A percentile compares a stretch with the other conserved stretches of the same genome.
Evolutionary conservation across 2,797 vertebrate species (phyloP).

Genomic region (Bufotes viridis): DNA sequence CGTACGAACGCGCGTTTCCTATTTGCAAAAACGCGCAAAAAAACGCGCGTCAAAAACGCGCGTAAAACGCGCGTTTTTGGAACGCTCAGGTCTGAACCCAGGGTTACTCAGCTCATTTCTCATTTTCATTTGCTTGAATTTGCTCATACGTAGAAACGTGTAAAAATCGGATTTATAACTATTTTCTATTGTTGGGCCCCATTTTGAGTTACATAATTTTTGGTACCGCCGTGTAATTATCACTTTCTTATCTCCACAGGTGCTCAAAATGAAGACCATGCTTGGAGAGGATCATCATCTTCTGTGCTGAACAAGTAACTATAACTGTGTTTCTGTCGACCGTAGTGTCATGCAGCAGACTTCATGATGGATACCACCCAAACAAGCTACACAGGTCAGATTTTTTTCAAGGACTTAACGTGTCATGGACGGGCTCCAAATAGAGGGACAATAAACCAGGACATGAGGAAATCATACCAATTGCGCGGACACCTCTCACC

Average conservation of each 20-base stretch:
- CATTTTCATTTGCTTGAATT: not conserved
- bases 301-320: constrained; percentile 22
- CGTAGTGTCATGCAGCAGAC: constrained; percentile 66
- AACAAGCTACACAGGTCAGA: constrained; percentile 65
- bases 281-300: constrained; percentile 23
- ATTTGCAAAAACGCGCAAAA: too few relatives aligned
- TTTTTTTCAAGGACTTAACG: constrained; percentile 65
- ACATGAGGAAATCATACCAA: constrained; percentile 85
- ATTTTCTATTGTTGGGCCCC: not conserved
- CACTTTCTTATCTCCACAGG: constrained; percentile 32
- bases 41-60: too few relatives aligned
- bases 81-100: too few relatives aligned
- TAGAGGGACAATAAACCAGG: constrained; percentile 65
- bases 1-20: too few relatives aligned
- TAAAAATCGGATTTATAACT: not conserved
- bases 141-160: not conserved
- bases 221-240: not conserved
- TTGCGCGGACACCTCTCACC: constrained; percentile 78
- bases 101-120: not conserved
- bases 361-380: constrained; percentile 73
- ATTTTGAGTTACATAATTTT: not conserved
- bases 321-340: constrained; percentile 13
- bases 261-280: constrained; percentile 21
- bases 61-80: too few relatives aligned
- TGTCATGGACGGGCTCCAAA: constrained; percentile 63